Evolutionary conservation across 2,888 invertebrate species (phyloP), one percentile per base, ranked within the genome.

Genomic region (Tricholauxania praeusta): DNA sequence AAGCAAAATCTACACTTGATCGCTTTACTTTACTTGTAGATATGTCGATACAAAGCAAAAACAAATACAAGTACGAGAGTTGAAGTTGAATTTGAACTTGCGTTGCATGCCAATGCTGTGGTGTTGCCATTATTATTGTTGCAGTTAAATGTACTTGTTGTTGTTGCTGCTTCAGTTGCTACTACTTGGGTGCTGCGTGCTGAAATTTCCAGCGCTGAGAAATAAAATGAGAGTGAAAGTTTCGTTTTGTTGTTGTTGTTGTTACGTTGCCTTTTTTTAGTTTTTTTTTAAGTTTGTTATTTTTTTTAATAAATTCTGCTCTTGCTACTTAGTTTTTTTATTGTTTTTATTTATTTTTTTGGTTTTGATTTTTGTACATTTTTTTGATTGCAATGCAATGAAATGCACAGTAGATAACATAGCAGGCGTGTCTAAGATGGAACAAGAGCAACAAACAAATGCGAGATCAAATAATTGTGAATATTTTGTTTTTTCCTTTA

Each of bases 171-270:
- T 39, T 10, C 39, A 39, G 39, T 32, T 63, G 64, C 12, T 28
- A 28, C 64, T 32, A n/a, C 10, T 28, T 32, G n/a, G 28, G 32
- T 62, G 32, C 64, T 71, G 71, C 71, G 71, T 65, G 71, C 51
- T 55, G 49, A 15, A 57, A 65, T 64, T 64, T 49, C 48, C 63
- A 57, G 57, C 15, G 28, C 28, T 39, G 64, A 28, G 17, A 60
- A 51, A 59, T 49, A 47, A 63, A 69, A 69, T 55, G 71, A 71
- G 71, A 71, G 71, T 71, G 71, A 71, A 71, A 71, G 71, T 71
- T 69, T 69, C 22, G 12, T 64, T 12, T 12, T 19, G 14, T 48
- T 55, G 6, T 39, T 55, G 6, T 39, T 47, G 60, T 51, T 52
- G 60, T 19, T 63, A 15, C 39, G 51, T 53, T 59, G 62, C 17